Conservation (phyloP, 2,888 invertebrate genomes). For the Caradrina clavipalpis region DNA sequence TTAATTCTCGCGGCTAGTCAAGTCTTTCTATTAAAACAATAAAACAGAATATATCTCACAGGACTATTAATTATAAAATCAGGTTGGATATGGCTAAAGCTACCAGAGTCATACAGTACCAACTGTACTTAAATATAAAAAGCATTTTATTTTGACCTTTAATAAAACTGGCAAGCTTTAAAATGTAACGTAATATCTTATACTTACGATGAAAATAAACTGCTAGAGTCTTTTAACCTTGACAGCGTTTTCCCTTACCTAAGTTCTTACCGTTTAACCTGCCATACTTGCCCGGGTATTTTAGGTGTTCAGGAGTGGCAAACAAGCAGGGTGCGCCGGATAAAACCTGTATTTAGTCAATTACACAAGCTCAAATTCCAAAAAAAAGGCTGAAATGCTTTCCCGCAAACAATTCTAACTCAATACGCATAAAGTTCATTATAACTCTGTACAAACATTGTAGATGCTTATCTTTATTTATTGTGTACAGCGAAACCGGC, state of each 20-base stretch:
- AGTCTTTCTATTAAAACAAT: too few relatives aligned
- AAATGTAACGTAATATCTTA: slow-evolving; percentile 16
- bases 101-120: background rate
- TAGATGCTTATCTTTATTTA: slow-evolving; percentile 17
- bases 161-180: slow-evolving; percentile 4
- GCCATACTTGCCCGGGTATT: slow-evolving; percentile 3
- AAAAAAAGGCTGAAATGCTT: slow-evolving; percentile 11
- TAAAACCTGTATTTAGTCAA: slow-evolving; percentile 20
- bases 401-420: slow-evolving; percentile 20
- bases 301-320: slow-evolving; percentile 26
- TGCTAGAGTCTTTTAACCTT: slow-evolving; percentile 12
- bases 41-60: too few relatives aligned
- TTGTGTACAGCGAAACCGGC: background rate
- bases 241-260: slow-evolving; percentile 3
- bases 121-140: background rate
- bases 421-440: background rate
- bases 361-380: slow-evolving; percentile 14
- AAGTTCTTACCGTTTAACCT: slow-evolving; percentile 10
- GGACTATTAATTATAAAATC: too few relatives aligned
- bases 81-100: too few relatives aligned
- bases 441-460: background rate
- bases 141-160: background rate
- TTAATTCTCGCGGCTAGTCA: too few relatives aligned
- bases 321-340: slow-evolving; percentile 20
- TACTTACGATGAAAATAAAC: slow-evolving; percentile 3